These are phyloP conservation scores for Philonicus albiceps DNA, from an alignment of 2,888 invertebrate species.

Conservation along the genomic window DNA sequence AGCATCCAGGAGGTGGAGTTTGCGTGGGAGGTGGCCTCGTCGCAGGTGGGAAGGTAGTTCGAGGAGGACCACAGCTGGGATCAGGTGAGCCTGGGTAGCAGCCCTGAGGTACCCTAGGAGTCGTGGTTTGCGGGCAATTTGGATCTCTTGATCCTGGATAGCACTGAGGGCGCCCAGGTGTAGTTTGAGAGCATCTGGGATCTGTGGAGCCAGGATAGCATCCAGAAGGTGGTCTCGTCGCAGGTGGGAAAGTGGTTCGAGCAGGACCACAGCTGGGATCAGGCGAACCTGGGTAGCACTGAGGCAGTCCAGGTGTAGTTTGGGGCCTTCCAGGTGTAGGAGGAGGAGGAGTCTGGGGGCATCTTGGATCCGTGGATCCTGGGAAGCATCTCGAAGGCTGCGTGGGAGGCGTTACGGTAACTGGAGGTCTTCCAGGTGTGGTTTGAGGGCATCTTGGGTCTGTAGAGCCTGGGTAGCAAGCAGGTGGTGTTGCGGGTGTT, in stretches of 20 bases:
- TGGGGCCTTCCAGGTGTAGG: too few relatives aligned
- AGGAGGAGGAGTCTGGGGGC: slow-evolving; percentile 54
- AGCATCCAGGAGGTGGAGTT: slow-evolving; percentile 54
- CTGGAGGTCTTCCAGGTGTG: slow-evolving; percentile 32
- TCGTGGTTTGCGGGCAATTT: too few relatives aligned
- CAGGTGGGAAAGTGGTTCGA: slow-evolving; percentile 15
- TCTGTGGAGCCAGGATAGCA: background rate
- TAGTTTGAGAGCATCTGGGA: too few relatives aligned
- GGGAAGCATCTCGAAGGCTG: slow-evolving; percentile 58
- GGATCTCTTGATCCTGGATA: slow-evolving; percentile 57
- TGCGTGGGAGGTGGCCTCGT: background rate
- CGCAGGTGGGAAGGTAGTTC: too few relatives aligned
- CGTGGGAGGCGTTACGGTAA: background rate
- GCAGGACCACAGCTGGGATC: slow-evolving; percentile 59
- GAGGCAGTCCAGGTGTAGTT: slow-evolving; percentile 29
- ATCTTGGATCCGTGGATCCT: slow-evolving; percentile 64
- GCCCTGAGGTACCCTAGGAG: too few relatives aligned
- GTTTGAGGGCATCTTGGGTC: slow-evolving; percentile 49
- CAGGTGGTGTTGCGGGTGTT: slow-evolving; percentile 49
- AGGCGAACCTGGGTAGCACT: slow-evolving; percentile 61
- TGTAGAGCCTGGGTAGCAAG: slow-evolving; percentile 8
- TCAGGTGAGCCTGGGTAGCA: too few relatives aligned
- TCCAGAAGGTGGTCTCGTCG: background rate
- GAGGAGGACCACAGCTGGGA: slow-evolving; percentile 51
- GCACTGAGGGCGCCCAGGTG: slow-evolving; percentile 55